A percentile compares a stretch with the other conserved stretches of the same genome.
phyloP scores from a whole-genome alignment of 2,797 vertebrate genomes.

The Acrocephalus scirpaceus region DNA sequence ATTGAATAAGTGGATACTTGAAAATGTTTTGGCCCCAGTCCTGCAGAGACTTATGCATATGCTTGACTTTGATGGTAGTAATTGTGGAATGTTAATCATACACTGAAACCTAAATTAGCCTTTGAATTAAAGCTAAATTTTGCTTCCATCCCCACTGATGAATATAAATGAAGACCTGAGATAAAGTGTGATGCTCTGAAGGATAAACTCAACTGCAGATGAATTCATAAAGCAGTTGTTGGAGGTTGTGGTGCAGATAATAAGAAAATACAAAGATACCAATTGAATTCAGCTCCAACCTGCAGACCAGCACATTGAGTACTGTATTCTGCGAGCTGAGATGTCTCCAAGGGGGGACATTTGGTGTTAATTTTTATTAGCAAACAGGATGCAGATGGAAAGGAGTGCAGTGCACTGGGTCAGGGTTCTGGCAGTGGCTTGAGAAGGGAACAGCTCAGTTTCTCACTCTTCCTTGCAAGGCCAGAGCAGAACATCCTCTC shows the following conservation, averaged over 20 bases:
- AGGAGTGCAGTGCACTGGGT: not conserved
- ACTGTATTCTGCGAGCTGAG: not conserved
- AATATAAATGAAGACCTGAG: conserved; percentile 37
- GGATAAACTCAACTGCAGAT: not conserved
- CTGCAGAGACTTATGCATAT: conserved; percentile 1
- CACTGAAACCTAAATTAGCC: conserved; percentile 25
- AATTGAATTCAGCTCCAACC: not conserved
- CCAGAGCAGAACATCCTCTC: not conserved
- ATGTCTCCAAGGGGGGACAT: not conserved
- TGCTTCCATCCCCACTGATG: conserved; percentile 20
- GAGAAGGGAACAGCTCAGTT: not conserved
- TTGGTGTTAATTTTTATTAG: not conserved
- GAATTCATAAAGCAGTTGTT: not conserved
- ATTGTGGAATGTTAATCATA: conserved; percentile 4
- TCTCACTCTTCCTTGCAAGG: not conserved
- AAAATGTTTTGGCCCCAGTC: conserved; percentile 27
- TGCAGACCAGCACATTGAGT: not conserved
- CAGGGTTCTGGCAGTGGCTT: not conserved
- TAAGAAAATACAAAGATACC: not conserved
- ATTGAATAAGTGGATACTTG: conserved; percentile 12
- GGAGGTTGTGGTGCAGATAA: not conserved
- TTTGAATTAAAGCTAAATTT: conserved; percentile 38
- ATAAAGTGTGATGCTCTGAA: conserved; percentile 28
- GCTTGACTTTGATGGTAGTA: conserved; percentile 32
- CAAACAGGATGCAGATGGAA: not conserved